These are phyloP conservation scores for Zapornia atra DNA, from an alignment of 2,113 vertebrate genomes.

Conservation along the genomic window DNA sequence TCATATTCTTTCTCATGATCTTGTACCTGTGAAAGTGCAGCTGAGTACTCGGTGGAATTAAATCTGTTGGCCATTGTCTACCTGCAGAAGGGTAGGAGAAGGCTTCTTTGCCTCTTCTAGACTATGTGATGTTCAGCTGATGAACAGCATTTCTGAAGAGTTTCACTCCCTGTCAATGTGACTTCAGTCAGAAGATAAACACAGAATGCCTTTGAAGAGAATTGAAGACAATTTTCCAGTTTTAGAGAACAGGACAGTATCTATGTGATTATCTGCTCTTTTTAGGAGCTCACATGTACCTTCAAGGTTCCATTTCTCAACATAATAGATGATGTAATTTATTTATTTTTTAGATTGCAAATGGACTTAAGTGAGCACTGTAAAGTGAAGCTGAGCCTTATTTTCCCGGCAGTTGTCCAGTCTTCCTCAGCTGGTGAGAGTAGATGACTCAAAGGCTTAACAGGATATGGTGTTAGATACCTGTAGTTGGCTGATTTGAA, in stretches of 20 bases:
- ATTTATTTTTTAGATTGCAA: neutral
- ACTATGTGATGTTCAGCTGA: neutral
- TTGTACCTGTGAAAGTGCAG: neutral
- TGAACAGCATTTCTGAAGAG: neutral
- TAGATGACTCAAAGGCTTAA: slow-evolving; percentile 60
- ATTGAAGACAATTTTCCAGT: neutral
- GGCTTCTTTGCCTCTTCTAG: neutral
- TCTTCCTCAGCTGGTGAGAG: slow-evolving; percentile 44
- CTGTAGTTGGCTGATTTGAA: slow-evolving; percentile 58
- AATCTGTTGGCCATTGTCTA: neutral
- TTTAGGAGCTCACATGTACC: neutral
- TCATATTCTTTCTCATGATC: neutral
- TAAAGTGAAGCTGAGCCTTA: neutral
- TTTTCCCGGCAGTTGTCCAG: slow-evolving; percentile 32
- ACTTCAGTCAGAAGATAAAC: slow-evolving; percentile 23
- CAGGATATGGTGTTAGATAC: slow-evolving; percentile 62
- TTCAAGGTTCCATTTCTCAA: neutral
- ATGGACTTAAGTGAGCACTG: neutral
- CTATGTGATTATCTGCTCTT: neutral
- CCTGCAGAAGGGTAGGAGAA: neutral
- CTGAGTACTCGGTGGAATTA: neutral
- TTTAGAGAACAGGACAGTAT: slow-evolving; percentile 12
- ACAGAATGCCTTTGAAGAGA: neutral
- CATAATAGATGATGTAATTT: neutral
- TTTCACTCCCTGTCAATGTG: neutral